Evolutionary conservation across 2,888 invertebrate genomes (phyloP).

Genomic region (Sclerodermus sp.): DNA sequence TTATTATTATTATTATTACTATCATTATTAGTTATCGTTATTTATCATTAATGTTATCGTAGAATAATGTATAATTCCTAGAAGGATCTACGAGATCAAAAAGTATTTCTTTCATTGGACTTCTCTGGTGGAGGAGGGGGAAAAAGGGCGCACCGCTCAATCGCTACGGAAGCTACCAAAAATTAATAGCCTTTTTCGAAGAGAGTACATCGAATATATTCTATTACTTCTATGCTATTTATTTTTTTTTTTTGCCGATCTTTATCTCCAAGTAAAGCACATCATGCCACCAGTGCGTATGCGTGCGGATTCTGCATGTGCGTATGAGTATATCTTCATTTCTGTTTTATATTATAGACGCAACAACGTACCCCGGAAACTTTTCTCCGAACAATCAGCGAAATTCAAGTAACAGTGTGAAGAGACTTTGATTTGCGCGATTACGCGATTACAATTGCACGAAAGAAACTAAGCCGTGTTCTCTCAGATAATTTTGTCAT

Average conservation of each 20-base stretch:
- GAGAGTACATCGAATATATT: constrained; percentile 28
- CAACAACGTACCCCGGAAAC: no score
- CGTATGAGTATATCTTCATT: neutral
- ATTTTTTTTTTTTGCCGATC: constrained; percentile 7
- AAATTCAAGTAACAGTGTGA: no score
- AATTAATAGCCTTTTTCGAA: constrained; percentile 19
- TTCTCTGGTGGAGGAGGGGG: neutral
- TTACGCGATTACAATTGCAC: neutral
- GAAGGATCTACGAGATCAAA: constrained; percentile 20
- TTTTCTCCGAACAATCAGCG: no score
- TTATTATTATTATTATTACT: neutral
- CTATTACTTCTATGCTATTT: constrained; percentile 5
- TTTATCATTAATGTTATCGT: neutral
- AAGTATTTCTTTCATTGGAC: constrained; percentile 1
- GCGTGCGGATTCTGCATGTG: constrained; percentile 15
- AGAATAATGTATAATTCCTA: no score
- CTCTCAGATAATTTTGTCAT: no score
- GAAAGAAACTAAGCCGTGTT: no score
- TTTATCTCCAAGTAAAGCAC: constrained; percentile 18
- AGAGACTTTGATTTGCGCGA: neutral
- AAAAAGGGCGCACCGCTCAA: constrained; percentile 11
- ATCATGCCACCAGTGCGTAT: constrained; percentile 23
- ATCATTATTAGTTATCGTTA: neutral
- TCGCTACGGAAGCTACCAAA: constrained; percentile 12
- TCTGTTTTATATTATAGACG: no score